These are phyloP conservation scores for Mycteria americana DNA, from an alignment of 2,797 vertebrate genomes.

Conservation along the genomic window DNA sequence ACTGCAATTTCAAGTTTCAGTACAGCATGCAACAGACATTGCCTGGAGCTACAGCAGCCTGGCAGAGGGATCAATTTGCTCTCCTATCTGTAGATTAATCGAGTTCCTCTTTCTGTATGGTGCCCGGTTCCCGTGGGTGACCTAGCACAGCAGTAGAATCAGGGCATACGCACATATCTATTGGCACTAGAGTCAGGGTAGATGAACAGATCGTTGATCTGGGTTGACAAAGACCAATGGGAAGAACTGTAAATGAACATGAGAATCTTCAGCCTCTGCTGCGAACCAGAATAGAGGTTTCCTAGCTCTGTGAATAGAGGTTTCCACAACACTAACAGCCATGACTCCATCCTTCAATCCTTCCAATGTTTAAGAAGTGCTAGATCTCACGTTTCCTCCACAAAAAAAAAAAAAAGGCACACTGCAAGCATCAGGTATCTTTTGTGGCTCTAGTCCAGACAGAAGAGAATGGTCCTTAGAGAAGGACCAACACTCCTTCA, in stretches of 20 bases:
- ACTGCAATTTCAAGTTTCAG: neutral
- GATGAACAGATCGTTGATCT: rapidly evolving
- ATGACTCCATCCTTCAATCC: neutral
- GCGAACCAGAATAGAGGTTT: neutral
- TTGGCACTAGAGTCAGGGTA: neutral
- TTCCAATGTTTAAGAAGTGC: neutral
- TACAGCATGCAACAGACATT: neutral
- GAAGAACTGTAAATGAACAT: neutral
- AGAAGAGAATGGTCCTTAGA: neutral
- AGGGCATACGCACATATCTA: neutral
- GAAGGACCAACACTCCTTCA: neutral
- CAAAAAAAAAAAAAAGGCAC: neutral
- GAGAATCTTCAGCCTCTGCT: neutral
- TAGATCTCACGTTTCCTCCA: neutral
- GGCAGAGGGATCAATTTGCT: neutral
- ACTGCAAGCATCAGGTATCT: neutral
- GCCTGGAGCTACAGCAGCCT: neutral
- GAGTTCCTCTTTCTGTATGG: neutral
- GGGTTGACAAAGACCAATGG: neutral
- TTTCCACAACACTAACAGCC: neutral
- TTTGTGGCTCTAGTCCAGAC: neutral
- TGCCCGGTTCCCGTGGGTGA: neutral
- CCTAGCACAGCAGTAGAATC: neutral
- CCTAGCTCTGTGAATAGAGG: neutral
- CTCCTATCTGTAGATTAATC: neutral